Evolutionary conservation across 2,797 vertebrate genomes (phyloP), one percentile per base, ranked within the genome.

Genomic region (Podargus strigoides): DNA sequence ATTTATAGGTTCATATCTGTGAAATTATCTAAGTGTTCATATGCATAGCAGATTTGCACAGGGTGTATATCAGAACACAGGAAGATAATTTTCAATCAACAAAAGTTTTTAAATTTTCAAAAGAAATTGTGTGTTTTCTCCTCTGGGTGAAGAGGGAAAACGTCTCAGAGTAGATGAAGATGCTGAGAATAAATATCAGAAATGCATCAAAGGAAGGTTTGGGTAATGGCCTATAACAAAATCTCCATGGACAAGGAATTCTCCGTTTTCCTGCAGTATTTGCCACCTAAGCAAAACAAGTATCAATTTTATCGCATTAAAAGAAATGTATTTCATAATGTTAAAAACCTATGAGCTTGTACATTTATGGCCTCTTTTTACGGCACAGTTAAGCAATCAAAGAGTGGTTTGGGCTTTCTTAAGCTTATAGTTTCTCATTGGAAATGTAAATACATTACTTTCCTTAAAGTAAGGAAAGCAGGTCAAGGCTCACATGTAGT

Each of bases 271-370:
- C 41, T 64, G 36, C 36, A 84, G 27, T 84, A 90, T 72, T 79
- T 91, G n/a, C 74, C 15, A 95, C 55, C 47, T 88, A 86, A 86
- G 63, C 49, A 90, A 92, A 94, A 89, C 9, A 75, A 77, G 8
- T 12, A 66, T 23, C 7, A 63, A 34, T 87, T 93, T 94, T 79
- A 92, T 76, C 46, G 66, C 21, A 49, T 10, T 60, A 49, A 73
- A 81, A 47, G 4, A 77, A 56, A 30, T 74, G 74, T 34, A 19
- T 77, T 92, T 78, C 20, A 85, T 82, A 15, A 9, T 73, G 46
- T 67, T 85, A 70, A 95, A 85, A 47, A 63, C 10, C 14, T 81
- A 14, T 55, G 34, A 70, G 7, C 6, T 36, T 50, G 46, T 46
- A 74, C 7, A 32, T 64, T 39, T 76, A 12, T 0, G 5, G 14